These are phyloP conservation scores for Zosterops lateralis DNA, from an alignment of 2,113 vertebrate species.

Conservation along the genomic window DNA sequence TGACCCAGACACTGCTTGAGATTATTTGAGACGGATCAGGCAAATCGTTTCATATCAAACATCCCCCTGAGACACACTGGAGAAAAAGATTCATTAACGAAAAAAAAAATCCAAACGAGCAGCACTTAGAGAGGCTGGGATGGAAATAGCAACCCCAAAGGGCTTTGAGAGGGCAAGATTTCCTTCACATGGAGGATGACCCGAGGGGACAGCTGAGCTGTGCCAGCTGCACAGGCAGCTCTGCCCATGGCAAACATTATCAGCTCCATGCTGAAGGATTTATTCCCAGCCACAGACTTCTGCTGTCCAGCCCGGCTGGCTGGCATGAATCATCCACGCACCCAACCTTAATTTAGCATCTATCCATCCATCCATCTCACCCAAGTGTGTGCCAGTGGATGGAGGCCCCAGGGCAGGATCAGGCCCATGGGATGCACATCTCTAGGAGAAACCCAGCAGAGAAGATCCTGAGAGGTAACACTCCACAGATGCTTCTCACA, in stretches of 20 bases:
- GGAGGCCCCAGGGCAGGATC: neutral
- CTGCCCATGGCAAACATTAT: neutral
- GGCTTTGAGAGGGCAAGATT: neutral
- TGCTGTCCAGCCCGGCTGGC: neutral
- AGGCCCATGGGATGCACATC: rapidly evolving
- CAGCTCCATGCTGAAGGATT: neutral
- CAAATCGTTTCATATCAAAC: neutral
- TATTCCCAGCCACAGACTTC: neutral
- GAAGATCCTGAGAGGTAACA: neutral
- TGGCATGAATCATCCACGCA: neutral
- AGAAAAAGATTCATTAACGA: neutral
- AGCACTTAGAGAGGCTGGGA: neutral
- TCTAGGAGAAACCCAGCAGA: neutral
- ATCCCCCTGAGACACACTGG: neutral
- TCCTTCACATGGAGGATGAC: neutral
- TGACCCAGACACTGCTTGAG: neutral
- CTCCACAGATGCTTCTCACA: neutral
- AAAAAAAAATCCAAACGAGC: neutral
- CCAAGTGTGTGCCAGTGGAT: rapidly evolving
- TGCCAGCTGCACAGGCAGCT: neutral
- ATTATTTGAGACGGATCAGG: neutral
- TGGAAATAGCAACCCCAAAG: neutral
- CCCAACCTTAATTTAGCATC: neutral
- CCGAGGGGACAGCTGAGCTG: neutral
- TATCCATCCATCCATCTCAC: rapidly evolving